These are phyloP conservation scores for Netelia virgata DNA, from an alignment of 2,888 invertebrate genomes.

Conservation along the genomic window DNA sequence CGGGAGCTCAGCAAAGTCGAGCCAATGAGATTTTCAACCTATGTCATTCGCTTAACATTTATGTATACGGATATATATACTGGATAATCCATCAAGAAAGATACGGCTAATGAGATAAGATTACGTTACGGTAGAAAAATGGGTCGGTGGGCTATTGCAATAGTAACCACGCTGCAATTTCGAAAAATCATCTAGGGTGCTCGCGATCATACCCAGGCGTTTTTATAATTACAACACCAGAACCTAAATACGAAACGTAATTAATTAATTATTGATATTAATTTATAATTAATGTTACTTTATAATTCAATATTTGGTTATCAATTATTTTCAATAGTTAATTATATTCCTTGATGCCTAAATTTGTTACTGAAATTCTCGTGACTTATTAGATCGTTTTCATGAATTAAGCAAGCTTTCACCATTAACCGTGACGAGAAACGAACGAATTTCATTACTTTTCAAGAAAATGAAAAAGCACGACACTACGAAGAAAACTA, in stretches of 20 bases:
- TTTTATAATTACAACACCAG: too few species aligned
- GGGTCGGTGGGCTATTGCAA: constrained; percentile 1
- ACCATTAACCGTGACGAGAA: background rate
- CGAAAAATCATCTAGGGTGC: background rate
- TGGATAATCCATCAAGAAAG: constrained; percentile 5
- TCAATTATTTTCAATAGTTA: too few species aligned
- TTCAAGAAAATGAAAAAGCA: constrained; percentile 24
- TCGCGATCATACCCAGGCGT: background rate
- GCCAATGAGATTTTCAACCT: constrained; percentile 80
- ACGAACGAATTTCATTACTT: background rate
- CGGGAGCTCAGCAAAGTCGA: constrained; percentile 77
- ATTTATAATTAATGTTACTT: too few species aligned
- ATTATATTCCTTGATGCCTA: too few species aligned
- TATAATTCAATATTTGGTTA: too few species aligned
- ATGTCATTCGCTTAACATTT: constrained; percentile 69
- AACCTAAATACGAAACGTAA: too few species aligned
- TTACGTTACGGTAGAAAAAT: constrained; percentile 18
- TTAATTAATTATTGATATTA: too few species aligned
- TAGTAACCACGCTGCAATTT: background rate
- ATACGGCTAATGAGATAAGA: constrained; percentile 40
- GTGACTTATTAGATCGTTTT: too few species aligned
- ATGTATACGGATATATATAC: background rate
- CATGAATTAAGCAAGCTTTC: background rate
- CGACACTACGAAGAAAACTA: constrained; percentile 8
- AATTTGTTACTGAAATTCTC: too few species aligned